Evolutionary conservation across 1,140 invertebrate genomes (phyloP), one percentile per base, ranked within the genome.

Genomic region (Marisa cornuarietis): DNA sequence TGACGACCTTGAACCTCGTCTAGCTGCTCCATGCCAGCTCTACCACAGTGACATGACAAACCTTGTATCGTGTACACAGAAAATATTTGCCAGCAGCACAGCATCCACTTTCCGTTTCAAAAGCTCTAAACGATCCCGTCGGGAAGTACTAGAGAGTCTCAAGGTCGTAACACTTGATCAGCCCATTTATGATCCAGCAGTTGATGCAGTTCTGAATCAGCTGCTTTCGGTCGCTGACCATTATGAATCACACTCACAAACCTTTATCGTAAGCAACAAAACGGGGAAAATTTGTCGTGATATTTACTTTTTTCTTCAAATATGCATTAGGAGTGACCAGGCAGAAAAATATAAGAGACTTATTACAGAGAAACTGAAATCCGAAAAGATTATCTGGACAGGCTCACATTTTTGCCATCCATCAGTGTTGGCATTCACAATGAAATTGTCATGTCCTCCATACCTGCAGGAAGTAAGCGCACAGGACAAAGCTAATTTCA

Each of bases 371-470:
- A 1, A 51, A 6, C 79, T 72, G 26, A 76, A 61, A 71, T 66
- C 76, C n/a, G 71, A 76, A 22, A 26, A n/a, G 7, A 24, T 77
- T 62, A 42, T 84, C 14, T 26, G 78, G 4, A 75, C 73, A 24
- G 78, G 61, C 11, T 81, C 65, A 16, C 20, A n/a, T 20, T 58
- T 86, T 42, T 78, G 82, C 13, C 8, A 54, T 26, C 76, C 84
- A 49, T 42, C 63, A 7, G 26, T 83, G 22, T 77, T 86, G 10
- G 81, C 83, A 2, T 77, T 77, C 65, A 49, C 75, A 7, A 42
- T 82, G 16, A 72, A 73, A 24, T 31, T 52, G 20, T 78, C 76
- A 63, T 83, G 83, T 18, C 51, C 58, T 63, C 86, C 86, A n/a
- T 76, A 81, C 42, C 72, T 85, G 49, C 86, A 81, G 65, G 62